Evolutionary conservation across 2,888 invertebrate species (phyloP).

Genomic region (Glyphotaelius pellucidus): DNA sequence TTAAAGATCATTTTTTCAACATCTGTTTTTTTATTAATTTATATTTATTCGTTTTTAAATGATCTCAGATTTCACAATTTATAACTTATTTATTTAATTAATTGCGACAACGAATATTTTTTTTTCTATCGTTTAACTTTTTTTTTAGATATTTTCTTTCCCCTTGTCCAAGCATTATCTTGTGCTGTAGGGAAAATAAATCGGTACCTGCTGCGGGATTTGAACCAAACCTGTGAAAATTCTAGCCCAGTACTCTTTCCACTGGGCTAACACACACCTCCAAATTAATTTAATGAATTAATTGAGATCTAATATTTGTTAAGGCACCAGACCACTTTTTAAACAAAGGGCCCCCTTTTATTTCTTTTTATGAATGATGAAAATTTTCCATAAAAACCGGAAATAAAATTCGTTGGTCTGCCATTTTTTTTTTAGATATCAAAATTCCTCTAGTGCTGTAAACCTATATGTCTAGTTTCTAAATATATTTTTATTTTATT

Average conservation of each 20-base stretch:
- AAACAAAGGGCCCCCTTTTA: too few species aligned
- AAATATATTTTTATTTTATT: too few species aligned
- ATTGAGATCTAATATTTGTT: background rate
- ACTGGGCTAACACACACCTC: background rate
- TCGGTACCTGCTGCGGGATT: background rate
- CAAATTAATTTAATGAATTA: background rate
- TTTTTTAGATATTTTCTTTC: background rate
- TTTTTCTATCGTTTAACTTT: background rate
- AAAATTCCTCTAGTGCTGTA: too few species aligned
- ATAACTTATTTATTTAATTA: conserved; percentile 2
- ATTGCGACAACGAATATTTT: background rate
- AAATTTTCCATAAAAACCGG: too few species aligned
- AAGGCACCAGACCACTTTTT: too few species aligned
- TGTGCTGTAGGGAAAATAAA: background rate
- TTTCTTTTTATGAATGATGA: too few species aligned
- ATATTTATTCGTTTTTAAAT: background rate
- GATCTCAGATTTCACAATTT: background rate
- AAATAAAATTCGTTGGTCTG: too few species aligned
- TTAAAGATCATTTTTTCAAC: background rate
- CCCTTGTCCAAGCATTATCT: background rate
- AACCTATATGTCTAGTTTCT: too few species aligned
- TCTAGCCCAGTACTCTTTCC: background rate
- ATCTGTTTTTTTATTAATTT: background rate
- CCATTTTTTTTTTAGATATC: too few species aligned
- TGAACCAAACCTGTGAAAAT: background rate